Conservation (phyloP, 2,113 vertebrate genomes). For the Corythornis vintsioides region DNA sequence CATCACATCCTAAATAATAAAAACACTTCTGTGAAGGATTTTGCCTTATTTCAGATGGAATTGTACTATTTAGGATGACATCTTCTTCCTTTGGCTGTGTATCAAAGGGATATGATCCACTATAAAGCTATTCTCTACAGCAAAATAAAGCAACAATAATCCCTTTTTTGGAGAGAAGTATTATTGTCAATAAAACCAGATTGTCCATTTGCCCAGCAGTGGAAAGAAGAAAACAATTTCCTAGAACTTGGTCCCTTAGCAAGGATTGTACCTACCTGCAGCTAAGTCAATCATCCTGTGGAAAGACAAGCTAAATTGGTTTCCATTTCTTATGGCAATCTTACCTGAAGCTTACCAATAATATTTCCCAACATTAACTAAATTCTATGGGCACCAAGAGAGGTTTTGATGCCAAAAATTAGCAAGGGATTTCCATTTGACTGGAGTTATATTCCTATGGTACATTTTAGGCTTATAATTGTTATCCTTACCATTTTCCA, state of each 20-base stretch:
- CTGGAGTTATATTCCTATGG: background rate
- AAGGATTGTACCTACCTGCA: background rate
- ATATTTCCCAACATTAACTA: background rate
- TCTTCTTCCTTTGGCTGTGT: background rate
- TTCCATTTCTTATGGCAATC: background rate
- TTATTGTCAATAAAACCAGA: background rate
- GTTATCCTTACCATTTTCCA: constrained; percentile 89
- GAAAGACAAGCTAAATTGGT: background rate
- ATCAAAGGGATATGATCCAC: background rate
- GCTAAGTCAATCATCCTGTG: background rate
- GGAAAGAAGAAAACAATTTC: background rate
- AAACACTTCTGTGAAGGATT: background rate
- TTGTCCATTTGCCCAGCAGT: background rate
- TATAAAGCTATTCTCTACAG: background rate
- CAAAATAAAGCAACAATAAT: background rate
- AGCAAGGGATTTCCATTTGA: background rate
- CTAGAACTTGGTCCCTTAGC: background rate
- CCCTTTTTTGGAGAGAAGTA: background rate
- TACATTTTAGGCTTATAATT: background rate
- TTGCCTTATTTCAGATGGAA: background rate
- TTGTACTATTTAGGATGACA: background rate
- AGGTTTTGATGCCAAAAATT: background rate
- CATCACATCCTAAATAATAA: background rate
- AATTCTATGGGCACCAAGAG: background rate
- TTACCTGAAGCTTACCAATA: background rate